Evolutionary conservation across 92 coral and sea anemone species (phyloP), one percentile per base, ranked within the genome.

Genomic region (Zoanthus sociatus): DNA sequence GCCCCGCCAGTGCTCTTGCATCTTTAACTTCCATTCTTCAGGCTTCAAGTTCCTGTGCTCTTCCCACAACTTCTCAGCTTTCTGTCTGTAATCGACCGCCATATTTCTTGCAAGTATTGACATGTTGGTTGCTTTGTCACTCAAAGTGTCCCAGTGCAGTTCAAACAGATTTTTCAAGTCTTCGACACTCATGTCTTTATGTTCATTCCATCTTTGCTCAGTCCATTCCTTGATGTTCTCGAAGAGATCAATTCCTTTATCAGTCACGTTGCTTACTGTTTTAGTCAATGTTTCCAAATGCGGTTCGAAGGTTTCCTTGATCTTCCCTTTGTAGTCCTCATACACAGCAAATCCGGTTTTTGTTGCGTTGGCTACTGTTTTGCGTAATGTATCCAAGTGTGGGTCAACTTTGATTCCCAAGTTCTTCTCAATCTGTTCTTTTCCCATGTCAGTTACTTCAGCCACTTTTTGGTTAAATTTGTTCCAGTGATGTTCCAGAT

Each of bases 1-100:
- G 9, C 31, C 20, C 6, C 20, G 21, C 63, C 63, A 76, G 7
- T 76, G 37, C 15, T 50, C 21, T 48, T 20, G 32, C 31, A 47
- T 2, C 56, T 76, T 76, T 44, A 7, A 10, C 11, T 48, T 50
- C 79, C 79, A 76, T 6, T 76, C 79, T 69, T 78, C 61, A 14
- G 70, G 67, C 1, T 78, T 48, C 70, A 78, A 5, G 50, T 78
- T 15, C n/a, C 14, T 56, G 83, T 78, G 83, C 30, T 78, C 83
- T 17, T 78, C 58, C 83, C 83, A 78, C 26, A 78, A 30, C 45
- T 78, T 48, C 15, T 78, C 83, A 5, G 83, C 83, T 15, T 18
- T 78, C 17, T 78, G 30, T 44, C 15, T 56, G 51, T 78, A 78
- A 2, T 78, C 83, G 2, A 30, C 37, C 12, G 83, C 83, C 66